Conservation (phyloP, 2,888 invertebrate species). For the Cataglyphis livida region DNA sequence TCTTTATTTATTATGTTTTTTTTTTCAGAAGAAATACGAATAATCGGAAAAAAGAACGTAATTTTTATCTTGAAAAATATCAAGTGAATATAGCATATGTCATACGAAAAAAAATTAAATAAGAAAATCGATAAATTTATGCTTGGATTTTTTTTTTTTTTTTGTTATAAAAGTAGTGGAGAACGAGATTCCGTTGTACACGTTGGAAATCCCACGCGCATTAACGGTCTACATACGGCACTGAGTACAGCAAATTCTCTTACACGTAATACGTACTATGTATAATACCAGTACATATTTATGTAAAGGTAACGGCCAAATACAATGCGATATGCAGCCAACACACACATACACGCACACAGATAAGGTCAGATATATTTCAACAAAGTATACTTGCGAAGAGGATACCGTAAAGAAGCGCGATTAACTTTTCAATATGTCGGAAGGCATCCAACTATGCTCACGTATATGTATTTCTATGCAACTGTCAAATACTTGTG, state of each 20-base stretch:
- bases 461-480: not conserved
- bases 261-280: slow-evolving; percentile 17
- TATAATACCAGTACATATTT: slow-evolving; percentile 29
- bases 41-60: not conserved
- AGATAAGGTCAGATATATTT: slow-evolving; percentile 30
- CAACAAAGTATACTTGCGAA: slow-evolving; percentile 29
- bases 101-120: not conserved
- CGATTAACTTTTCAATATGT: slow-evolving; percentile 69
- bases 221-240: slow-evolving; percentile 47
- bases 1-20: no score
- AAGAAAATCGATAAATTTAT: not conserved
- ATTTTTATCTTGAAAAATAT: not conserved
- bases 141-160: not conserved
- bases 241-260: slow-evolving; percentile 46
- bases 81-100: not conserved
- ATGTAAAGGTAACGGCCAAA: slow-evolving; percentile 42
- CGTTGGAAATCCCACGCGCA: not conserved
- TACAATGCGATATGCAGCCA: slow-evolving; percentile 28
- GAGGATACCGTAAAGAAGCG: slow-evolving; percentile 60
- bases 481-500: not conserved
- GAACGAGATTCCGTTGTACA: not conserved
- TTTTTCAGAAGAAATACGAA: not conserved
- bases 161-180: not conserved
- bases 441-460: slow-evolving; percentile 63
- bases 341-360: not conserved